phyloP scores from a whole-genome alignment of 2,888 invertebrate genomes.

The Idaea biselata region DNA sequence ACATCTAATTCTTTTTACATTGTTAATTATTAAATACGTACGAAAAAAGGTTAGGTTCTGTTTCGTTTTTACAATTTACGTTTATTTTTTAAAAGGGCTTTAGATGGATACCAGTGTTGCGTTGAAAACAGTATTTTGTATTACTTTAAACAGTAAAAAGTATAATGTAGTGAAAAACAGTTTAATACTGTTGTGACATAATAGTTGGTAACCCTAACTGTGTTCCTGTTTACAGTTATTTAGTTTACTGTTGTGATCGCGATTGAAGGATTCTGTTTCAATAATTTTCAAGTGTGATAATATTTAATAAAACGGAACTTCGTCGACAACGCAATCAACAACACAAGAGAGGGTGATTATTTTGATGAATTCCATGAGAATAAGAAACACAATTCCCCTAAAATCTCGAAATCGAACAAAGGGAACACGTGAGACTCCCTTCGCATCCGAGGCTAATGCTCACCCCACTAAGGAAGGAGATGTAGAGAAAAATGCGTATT shows the following conservation, averaged over 20 bases:
- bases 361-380: constrained; percentile 77
- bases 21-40: too few relatives aligned
- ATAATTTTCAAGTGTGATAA: constrained; percentile 38
- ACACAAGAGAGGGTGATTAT: constrained; percentile 73
- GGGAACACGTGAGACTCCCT: constrained; percentile 76
- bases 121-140: too few relatives aligned
- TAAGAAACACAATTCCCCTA: constrained; percentile 76
- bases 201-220: too few relatives aligned
- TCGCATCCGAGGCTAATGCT: constrained; percentile 70
- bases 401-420: constrained; percentile 78
- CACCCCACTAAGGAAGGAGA: constrained; percentile 78
- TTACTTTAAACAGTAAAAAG: too few relatives aligned
- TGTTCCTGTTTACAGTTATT: constrained; percentile 25
- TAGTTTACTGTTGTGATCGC: constrained; percentile 31
- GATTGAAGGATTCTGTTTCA: constrained; percentile 25
- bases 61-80: too few relatives aligned
- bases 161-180: too few relatives aligned
- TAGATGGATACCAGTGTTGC: too few relatives aligned
- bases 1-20: too few relatives aligned
- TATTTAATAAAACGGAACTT: constrained; percentile 61
- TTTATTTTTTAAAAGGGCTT: too few relatives aligned
- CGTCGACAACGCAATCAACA: constrained; percentile 71
- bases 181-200: too few relatives aligned
- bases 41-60: too few relatives aligned
- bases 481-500: constrained; percentile 80